Conservation (phyloP, 2,113 vertebrate genomes). For the Sprattus sprattus region DNA sequence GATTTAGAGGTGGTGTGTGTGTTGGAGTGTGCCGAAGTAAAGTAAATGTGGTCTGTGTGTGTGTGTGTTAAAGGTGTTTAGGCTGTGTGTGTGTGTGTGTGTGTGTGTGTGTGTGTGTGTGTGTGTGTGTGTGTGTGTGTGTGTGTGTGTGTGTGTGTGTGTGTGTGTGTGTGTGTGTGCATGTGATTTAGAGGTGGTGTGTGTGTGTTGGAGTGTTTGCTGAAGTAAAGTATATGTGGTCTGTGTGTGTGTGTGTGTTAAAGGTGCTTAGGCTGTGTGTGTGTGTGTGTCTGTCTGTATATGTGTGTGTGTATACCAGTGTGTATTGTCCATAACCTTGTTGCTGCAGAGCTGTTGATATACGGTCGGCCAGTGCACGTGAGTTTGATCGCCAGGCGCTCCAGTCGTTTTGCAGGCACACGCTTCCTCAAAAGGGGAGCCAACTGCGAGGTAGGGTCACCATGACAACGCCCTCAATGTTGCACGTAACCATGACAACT, state of each 20-base stretch:
- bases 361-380: slow-evolving; percentile 93
- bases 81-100: not conserved
- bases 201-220: not conserved
- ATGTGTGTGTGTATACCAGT: not conserved
- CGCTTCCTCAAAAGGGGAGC: slow-evolving; percentile 97
- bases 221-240: not conserved
- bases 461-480: slow-evolving; percentile 40
- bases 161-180: not conserved
- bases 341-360: slow-evolving; percentile 84
- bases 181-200: not conserved
- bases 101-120: not conserved
- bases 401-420: slow-evolving; percentile 94
- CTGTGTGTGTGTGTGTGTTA: not conserved
- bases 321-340: slow-evolving; percentile 69
- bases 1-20: not conserved
- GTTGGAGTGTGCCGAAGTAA: not conserved
- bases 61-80: not conserved
- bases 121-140: slow-evolving; percentile 10
- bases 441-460: slow-evolving; percentile 86
- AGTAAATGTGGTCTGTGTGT: not conserved
- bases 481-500: too few species aligned
- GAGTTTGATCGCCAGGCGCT: slow-evolving; percentile 94
- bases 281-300: not conserved
- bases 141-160: not conserved
- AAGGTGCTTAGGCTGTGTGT: not conserved